Percentiles rank a stretch among this genome's conserved stretches.
phyloP scores from a whole-genome alignment of 1,140 invertebrate species.

The Drosophila punjabiensis region DNA sequence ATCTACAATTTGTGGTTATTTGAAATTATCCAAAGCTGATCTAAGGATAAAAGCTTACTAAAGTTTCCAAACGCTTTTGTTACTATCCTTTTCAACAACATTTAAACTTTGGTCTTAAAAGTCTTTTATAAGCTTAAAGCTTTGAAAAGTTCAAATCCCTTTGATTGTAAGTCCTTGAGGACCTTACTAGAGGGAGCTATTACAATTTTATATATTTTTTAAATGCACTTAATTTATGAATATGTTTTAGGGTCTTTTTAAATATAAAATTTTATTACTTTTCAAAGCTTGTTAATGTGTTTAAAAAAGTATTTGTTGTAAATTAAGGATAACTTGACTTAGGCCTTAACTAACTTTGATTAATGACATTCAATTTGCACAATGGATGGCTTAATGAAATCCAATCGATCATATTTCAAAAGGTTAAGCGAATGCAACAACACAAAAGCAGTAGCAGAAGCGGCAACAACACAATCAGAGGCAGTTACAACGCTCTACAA shows the following conservation, averaged over 20 bases:
- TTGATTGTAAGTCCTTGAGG: not conserved
- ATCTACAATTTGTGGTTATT: not conserved
- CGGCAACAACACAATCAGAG: constrained; percentile 24
- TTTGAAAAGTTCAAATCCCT: not conserved
- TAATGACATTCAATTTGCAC: constrained; percentile 22
- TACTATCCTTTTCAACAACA: not conserved
- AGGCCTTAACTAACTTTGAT: constrained; percentile 16
- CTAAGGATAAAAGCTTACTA: not conserved
- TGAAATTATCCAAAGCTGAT: not conserved
- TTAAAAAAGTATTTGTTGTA: not conserved
- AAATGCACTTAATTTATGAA: too few relatives aligned
- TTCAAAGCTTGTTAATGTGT: not conserved
- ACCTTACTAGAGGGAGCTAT: not conserved
- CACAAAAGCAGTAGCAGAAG: constrained; percentile 7
- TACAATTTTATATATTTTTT: not conserved
- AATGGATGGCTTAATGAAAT: constrained; percentile 37
- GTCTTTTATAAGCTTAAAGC: not conserved
- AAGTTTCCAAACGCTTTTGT: not conserved
- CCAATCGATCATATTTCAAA: constrained; percentile 46
- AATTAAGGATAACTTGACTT: not conserved
- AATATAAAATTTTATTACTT: not conserved
- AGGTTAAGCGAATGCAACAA: constrained; percentile 11
- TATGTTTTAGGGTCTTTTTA: not conserved
- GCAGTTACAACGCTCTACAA: constrained; percentile 46
- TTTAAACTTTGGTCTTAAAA: not conserved